phyloP scores from a whole-genome alignment of 2,113 vertebrate species.

The Pedetes capensis region DNA sequence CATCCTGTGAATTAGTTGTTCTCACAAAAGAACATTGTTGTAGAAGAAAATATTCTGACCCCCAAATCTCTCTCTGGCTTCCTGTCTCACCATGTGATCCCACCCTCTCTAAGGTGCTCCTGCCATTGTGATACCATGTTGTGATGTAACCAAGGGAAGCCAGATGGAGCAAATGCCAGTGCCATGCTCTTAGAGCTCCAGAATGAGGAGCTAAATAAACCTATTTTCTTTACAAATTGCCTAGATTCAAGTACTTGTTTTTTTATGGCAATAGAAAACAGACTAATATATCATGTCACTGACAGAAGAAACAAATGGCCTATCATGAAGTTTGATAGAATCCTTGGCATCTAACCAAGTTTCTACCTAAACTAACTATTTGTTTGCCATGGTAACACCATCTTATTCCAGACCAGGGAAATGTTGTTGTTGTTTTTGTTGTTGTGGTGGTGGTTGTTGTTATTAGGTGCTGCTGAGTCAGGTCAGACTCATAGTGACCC shows the following conservation, averaged over 20 bases:
- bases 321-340: neutral
- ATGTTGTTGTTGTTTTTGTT: too few relatives aligned
- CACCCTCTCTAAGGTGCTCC: too few relatives aligned
- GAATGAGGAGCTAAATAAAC: neutral
- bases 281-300: neutral
- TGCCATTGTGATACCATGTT: neutral
- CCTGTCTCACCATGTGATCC: accelerated
- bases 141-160: neutral
- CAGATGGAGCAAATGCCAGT: neutral
- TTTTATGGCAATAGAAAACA: neutral
- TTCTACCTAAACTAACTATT: neutral
- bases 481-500: too few relatives aligned
- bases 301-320: neutral
- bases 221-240: neutral
- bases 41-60: neutral
- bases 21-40: neutral
- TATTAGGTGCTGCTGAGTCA: too few relatives aligned
- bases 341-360: neutral
- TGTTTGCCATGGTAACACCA: accelerated
- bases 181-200: neutral
- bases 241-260: neutral
- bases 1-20: neutral
- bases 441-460: too few relatives aligned
- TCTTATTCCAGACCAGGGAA: neutral
- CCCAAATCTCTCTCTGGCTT: neutral